Conservation (phyloP, 2,113 vertebrate species). For the Istiophorus platypterus region DNA sequence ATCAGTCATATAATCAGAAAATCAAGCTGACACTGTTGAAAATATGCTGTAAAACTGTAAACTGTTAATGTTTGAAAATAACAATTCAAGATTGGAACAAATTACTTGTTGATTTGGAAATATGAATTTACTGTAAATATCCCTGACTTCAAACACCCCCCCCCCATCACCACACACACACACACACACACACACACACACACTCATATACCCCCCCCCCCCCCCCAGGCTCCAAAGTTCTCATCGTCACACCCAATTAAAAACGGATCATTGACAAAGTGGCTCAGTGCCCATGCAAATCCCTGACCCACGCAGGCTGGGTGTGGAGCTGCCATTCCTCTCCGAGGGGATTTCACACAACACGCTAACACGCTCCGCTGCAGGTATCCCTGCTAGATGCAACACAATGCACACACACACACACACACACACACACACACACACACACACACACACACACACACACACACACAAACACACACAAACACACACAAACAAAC, state of each 20-base stretch:
- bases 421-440: not conserved
- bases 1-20: not conserved
- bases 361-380: slow-evolving; percentile 52
- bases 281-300: slow-evolving; percentile 83
- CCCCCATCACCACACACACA: not conserved
- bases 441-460: slow-evolving; percentile 17
- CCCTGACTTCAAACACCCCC: not conserved
- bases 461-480: not conserved
- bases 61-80: slow-evolving; percentile 16
- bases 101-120: slow-evolving; percentile 30
- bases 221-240: slow-evolving; percentile 59
- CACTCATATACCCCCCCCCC: no score
- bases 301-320: slow-evolving; percentile 60
- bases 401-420: not conserved
- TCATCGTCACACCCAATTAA: slow-evolving; percentile 80
- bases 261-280: slow-evolving; percentile 75
- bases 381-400: slow-evolving; percentile 7
- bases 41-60: not conserved
- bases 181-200: not conserved
- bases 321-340: slow-evolving; percentile 63
- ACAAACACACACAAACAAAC: slow-evolving; percentile 12
- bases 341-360: slow-evolving; percentile 74
- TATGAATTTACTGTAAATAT: slow-evolving; percentile 36
- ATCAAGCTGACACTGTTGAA: not conserved
- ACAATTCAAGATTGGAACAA: not conserved